phyloP scores from a whole-genome alignment of 2,888 invertebrate species.

The Parasteatoda lunata region DNA sequence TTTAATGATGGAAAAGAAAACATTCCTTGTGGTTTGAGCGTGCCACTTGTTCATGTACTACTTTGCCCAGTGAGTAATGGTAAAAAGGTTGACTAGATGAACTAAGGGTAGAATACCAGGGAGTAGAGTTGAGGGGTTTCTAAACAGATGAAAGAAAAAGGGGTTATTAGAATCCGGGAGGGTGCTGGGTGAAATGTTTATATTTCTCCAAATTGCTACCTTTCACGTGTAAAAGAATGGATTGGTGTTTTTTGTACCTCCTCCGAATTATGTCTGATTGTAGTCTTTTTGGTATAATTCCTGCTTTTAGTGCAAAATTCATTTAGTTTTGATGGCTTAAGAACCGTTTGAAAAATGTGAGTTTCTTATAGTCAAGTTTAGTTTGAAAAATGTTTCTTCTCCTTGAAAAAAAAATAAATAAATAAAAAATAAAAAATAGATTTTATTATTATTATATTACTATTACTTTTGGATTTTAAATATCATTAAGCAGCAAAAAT shows the following conservation, averaged over 20 bases:
- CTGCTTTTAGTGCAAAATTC: constrained; percentile 22
- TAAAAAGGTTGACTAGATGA: not conserved
- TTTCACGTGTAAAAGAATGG: constrained; percentile 58
- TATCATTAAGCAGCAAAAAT: too few species aligned
- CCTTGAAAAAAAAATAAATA: too few species aligned
- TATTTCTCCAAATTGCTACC: constrained; percentile 45
- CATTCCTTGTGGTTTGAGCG: too few species aligned
- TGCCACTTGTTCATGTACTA: too few species aligned
- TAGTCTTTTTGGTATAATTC: constrained; percentile 8
- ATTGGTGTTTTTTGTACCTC: constrained; percentile 47
- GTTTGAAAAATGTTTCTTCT: too few species aligned
- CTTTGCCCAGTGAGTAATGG: not conserved
- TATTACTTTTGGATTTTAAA: too few species aligned
- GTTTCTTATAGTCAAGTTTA: too few species aligned
- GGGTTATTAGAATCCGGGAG: constrained; percentile 7
- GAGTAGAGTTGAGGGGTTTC: not conserved
- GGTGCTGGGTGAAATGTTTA: constrained; percentile 21
- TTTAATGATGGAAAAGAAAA: too few species aligned
- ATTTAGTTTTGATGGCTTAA: constrained; percentile 11
- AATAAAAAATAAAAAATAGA: too few species aligned
- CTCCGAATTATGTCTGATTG: constrained; percentile 48
- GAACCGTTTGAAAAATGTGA: not conserved
- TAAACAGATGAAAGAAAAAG: constrained; percentile 25
- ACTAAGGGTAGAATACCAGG: not conserved
- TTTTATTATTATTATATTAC: too few species aligned